These are phyloP conservation scores for Epinotia nisella DNA, from an alignment of 2,888 invertebrate species.

Conservation along the genomic window DNA sequence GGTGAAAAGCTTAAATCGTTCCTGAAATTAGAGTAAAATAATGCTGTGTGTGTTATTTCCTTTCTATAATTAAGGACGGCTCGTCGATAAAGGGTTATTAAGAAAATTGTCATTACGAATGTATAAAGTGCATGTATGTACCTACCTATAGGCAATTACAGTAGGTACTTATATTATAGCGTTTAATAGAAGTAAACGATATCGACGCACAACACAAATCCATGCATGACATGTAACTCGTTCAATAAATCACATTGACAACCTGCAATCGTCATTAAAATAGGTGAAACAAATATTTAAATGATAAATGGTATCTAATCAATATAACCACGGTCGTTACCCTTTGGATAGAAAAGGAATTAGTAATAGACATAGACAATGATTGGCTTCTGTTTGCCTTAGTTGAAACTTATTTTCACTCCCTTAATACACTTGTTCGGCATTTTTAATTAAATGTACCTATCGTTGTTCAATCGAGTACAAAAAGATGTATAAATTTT, in stretches of 20 bases:
- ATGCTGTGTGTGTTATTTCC: neutral
- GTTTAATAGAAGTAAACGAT: conserved; percentile 9
- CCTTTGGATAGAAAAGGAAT: conserved; percentile 23
- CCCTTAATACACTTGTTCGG: neutral
- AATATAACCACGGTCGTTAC: conserved; percentile 19
- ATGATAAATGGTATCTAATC: conserved; percentile 40
- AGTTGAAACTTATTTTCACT: neutral
- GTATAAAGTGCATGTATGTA: neutral
- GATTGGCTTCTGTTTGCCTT: neutral
- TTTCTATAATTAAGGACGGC: neutral
- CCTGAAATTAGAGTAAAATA: neutral
- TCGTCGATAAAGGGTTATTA: neutral
- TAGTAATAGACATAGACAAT: neutral
- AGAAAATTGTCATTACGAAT: neutral
- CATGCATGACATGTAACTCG: neutral
- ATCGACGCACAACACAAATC: conserved; percentile 5
- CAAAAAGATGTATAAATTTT: too few relatives aligned
- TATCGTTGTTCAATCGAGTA: too few relatives aligned
- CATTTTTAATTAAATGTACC: too few relatives aligned
- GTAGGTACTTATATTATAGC: too few relatives aligned
- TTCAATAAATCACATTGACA: conserved; percentile 15
- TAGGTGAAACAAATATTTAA: conserved; percentile 26
- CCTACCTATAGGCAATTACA: too few relatives aligned
- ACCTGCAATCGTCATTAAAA: conserved; percentile 4
- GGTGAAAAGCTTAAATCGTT: neutral